phyloP scores from a whole-genome alignment of 2,888 invertebrate species.

The Cantharis rufa region DNA sequence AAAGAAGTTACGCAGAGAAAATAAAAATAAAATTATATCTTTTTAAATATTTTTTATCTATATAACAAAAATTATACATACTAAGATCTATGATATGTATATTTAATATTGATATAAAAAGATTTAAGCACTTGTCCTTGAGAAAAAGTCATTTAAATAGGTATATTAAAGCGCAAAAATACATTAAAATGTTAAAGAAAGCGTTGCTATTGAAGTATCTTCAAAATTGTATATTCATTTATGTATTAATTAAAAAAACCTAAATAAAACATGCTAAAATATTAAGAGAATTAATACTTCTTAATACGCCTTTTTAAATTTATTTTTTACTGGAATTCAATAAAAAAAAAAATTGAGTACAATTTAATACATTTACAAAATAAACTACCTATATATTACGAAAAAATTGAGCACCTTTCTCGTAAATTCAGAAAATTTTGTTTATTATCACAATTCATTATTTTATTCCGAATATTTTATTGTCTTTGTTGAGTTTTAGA shows the following conservation, averaged over 20 bases:
- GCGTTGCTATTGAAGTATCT: neutral
- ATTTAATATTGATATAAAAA: neutral
- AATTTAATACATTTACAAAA: neutral
- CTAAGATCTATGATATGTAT: neutral
- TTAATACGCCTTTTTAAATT: neutral
- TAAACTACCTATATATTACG: neutral
- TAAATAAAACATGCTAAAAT: neutral
- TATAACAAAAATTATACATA: neutral
- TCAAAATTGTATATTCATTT: neutral
- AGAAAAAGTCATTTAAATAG: neutral
- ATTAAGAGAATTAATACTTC: neutral
- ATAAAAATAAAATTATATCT: neutral
- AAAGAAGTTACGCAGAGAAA: neutral
- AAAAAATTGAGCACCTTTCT: neutral
- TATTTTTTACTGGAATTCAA: neutral
- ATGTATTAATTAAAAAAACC: neutral
- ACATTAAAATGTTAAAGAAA: conserved; percentile 1
- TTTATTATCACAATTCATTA: conserved; percentile 21
- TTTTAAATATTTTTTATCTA: neutral
- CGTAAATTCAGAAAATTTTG: neutral
- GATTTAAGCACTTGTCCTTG: neutral
- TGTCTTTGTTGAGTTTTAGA: neutral
- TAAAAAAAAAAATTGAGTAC: neutral
- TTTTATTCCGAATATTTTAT: neutral
- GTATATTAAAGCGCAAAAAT: neutral